Evolutionary conservation across 2,888 invertebrate genomes (phyloP).

Genomic region (Psylliodes chrysocephalus): DNA sequence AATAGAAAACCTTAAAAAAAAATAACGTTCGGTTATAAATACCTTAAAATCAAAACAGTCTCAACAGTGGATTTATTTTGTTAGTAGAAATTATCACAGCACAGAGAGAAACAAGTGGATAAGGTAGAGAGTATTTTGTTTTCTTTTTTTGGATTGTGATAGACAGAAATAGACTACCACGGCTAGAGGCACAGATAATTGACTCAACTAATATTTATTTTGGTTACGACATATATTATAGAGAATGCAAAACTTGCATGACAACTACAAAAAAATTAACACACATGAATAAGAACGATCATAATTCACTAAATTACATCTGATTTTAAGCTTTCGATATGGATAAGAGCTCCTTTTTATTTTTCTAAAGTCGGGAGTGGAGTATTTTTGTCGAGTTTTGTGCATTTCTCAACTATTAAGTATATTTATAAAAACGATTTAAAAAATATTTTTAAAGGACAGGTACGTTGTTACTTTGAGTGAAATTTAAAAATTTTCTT

Average conservation of each 20-base stretch:
- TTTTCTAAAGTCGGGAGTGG: constrained; percentile 1
- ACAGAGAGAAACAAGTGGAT: constrained; percentile 58
- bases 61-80: constrained; percentile 34
- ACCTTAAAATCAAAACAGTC: constrained; percentile 38
- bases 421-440: too few species aligned
- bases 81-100: constrained; percentile 50
- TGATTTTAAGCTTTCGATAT: constrained; percentile 27
- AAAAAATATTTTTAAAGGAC: too few species aligned
- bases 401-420: constrained; percentile 12
- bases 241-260: constrained; percentile 58
- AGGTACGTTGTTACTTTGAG: too few species aligned
- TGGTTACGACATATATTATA: constrained; percentile 64
- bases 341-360: constrained; percentile 8
- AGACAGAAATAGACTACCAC: constrained; percentile 63
- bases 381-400: constrained; percentile 9
- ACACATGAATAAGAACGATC: constrained; percentile 56
- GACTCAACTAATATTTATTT: constrained; percentile 68
- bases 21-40: background rate
- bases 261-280: constrained; percentile 61
- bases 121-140: constrained; percentile 41
- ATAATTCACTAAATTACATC: constrained; percentile 19
- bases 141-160: constrained; percentile 51
- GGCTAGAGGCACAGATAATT: constrained; percentile 72
- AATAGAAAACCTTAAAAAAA: too few species aligned
- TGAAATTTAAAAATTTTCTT: too few species aligned